A percentile compares a stretch with the other conserved stretches of the same genome.
Evolutionary conservation across 2,797 vertebrate species (phyloP).

Genomic region (Perodicticus potto): DNA sequence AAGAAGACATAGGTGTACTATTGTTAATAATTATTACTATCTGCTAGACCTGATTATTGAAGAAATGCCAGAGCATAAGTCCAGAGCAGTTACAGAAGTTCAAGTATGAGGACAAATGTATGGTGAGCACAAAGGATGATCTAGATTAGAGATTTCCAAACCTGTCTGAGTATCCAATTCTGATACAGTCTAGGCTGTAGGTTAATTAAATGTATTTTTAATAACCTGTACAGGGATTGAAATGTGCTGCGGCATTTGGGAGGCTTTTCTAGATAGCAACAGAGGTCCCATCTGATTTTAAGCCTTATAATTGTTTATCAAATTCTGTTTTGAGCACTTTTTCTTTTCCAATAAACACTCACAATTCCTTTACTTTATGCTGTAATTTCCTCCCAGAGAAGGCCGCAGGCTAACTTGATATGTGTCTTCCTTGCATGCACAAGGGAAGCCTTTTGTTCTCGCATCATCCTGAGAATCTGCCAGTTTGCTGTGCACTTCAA

Average conservation of each 20-base stretch:
- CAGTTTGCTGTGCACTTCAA: slow-evolving; percentile 54
- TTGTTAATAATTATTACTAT: neutral
- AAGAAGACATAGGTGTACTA: neutral
- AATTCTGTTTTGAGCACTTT: neutral
- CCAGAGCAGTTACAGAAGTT: neutral
- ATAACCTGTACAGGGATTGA: neutral
- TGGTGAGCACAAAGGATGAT: neutral
- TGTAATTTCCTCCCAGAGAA: slow-evolving; percentile 73
- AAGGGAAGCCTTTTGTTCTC: slow-evolving; percentile 71
- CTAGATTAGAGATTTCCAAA: slow-evolving; percentile 3
- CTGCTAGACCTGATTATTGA: neutral
- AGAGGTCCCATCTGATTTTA: neutral
- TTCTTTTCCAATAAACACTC: slow-evolving; percentile 22
- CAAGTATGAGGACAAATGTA: neutral
- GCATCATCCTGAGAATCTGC: slow-evolving; percentile 71
- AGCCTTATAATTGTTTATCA: slow-evolving; percentile 32
- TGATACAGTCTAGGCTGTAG: neutral
- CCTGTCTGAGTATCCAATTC: neutral
- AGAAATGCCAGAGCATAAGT: neutral
- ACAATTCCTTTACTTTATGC: slow-evolving; percentile 55
- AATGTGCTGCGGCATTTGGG: neutral
- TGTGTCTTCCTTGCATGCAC: slow-evolving; percentile 51
- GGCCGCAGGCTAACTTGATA: slow-evolving; percentile 67
- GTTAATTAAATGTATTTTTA: slow-evolving; percentile 58
- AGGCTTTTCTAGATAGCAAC: slow-evolving; percentile 1